Evolutionary conservation across 2,888 invertebrate genomes (phyloP).

Genomic region (Aquatica leii): DNA sequence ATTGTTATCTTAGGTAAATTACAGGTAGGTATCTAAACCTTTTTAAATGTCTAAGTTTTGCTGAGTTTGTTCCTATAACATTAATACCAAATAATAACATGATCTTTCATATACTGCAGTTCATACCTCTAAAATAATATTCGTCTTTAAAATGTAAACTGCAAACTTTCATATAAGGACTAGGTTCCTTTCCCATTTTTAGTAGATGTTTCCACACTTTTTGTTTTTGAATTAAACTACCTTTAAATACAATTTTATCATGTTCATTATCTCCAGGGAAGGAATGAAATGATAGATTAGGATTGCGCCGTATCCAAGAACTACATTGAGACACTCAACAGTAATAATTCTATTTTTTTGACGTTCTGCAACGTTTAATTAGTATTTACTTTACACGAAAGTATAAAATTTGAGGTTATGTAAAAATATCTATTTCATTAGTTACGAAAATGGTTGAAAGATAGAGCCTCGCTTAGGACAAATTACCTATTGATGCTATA

Average conservation of each 20-base stretch:
- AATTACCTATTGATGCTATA: constrained; percentile 5
- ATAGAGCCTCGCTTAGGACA: too few relatives aligned
- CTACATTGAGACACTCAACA: not conserved
- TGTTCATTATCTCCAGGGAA: not conserved
- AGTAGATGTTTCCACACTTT: not conserved
- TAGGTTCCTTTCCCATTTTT: not conserved
- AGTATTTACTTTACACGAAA: too few relatives aligned
- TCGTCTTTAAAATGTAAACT: too few relatives aligned
- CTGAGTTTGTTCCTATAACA: too few relatives aligned
- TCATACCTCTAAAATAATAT: too few relatives aligned
- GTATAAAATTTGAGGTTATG: not conserved
- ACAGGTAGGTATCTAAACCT: not conserved
- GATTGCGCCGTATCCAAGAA: too few relatives aligned
- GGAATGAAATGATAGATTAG: too few relatives aligned
- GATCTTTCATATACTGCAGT: not conserved
- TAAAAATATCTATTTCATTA: not conserved
- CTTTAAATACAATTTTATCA: too few relatives aligned
- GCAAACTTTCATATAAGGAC: too few relatives aligned
- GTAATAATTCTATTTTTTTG: not conserved
- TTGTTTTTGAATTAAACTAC: not conserved
- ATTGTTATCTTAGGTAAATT: not conserved
- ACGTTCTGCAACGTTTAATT: not conserved
- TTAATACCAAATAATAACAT: constrained; percentile 1
- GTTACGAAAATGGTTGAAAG: constrained; percentile 1
- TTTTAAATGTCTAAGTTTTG: too few relatives aligned